These are phyloP conservation scores for Adelphocoris suturalis DNA, from an alignment of 2,888 invertebrate genomes.

Conservation along the genomic window DNA sequence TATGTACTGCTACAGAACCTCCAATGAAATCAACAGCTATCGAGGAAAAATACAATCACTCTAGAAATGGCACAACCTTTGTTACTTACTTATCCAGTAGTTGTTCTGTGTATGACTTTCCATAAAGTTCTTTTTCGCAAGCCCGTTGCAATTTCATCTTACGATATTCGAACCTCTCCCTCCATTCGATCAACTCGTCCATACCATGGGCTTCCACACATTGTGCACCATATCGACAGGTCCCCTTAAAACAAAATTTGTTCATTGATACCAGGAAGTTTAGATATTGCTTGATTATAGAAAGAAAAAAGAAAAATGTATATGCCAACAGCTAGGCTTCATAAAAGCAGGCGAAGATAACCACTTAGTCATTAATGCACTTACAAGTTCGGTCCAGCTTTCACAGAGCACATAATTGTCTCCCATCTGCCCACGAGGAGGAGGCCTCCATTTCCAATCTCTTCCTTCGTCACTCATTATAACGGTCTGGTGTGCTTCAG, in stretches of 20 bases:
- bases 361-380: background rate
- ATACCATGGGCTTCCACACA: constrained; percentile 88
- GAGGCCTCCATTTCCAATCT: constrained; percentile 85
- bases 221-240: constrained; percentile 85
- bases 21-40: background rate
- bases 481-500: constrained; percentile 83
- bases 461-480: constrained; percentile 86
- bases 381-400: constrained; percentile 79
- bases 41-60: background rate
- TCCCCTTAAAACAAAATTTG: constrained; percentile 77
- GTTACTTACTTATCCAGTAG: constrained; percentile 80
- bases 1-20: background rate
- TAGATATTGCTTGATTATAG: background rate
- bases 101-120: constrained; percentile 82
- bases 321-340: too few relatives aligned
- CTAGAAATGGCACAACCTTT: too few relatives aligned
- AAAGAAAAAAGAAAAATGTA: background rate
- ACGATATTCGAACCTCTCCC: constrained; percentile 85
- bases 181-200: constrained; percentile 87
- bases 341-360: background rate
- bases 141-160: constrained; percentile 83
- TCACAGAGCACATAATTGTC: constrained; percentile 84
- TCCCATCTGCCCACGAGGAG: constrained; percentile 84
- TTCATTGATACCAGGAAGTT: background rate
- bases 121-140: constrained; percentile 85